These are phyloP conservation scores for Pectinophora gossypiella DNA, from an alignment of 1,140 invertebrate genomes.

Conservation along the genomic window DNA sequence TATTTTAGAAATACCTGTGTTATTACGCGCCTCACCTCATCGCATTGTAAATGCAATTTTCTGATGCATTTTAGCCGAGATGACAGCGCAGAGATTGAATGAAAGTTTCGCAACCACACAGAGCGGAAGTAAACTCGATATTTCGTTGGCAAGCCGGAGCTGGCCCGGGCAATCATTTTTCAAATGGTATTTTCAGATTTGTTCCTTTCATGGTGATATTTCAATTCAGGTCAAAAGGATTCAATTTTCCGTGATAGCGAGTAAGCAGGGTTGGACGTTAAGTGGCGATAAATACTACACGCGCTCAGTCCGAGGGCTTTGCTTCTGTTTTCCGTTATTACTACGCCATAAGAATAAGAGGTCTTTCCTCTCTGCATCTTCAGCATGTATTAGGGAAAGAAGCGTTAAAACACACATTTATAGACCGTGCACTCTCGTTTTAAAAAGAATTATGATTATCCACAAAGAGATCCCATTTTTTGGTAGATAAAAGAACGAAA, in stretches of 20 bases:
- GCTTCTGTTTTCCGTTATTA: neutral
- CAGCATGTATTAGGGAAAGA: too few species aligned
- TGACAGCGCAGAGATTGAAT: slow-evolving; percentile 14
- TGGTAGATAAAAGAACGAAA: neutral
- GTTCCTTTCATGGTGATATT: slow-evolving; percentile 33
- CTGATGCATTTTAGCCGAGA: slow-evolving; percentile 17
- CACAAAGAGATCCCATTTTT: slow-evolving; percentile 1
- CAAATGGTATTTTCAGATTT: slow-evolving; percentile 29
- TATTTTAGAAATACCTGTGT: too few species aligned
- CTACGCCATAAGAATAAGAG: too few species aligned
- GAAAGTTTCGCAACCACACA: slow-evolving; percentile 18
- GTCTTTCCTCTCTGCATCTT: too few species aligned
- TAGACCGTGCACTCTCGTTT: neutral
- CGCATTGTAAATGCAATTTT: slow-evolving; percentile 18
- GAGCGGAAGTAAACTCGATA: slow-evolving; percentile 17
- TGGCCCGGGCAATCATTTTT: slow-evolving; percentile 20
- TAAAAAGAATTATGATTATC: neutral
- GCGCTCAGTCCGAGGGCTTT: neutral
- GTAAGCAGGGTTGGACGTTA: slow-evolving; percentile 10
- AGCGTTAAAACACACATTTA: too few species aligned
- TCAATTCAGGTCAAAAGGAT: slow-evolving; percentile 32
- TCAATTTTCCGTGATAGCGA: slow-evolving; percentile 34
- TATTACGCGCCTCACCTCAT: slow-evolving; percentile 11
- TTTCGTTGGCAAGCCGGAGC: slow-evolving; percentile 19
- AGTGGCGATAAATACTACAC: slow-evolving; percentile 14